phyloP scores from a whole-genome alignment of 2,888 invertebrate species.

The Drosophila siamana region DNA sequence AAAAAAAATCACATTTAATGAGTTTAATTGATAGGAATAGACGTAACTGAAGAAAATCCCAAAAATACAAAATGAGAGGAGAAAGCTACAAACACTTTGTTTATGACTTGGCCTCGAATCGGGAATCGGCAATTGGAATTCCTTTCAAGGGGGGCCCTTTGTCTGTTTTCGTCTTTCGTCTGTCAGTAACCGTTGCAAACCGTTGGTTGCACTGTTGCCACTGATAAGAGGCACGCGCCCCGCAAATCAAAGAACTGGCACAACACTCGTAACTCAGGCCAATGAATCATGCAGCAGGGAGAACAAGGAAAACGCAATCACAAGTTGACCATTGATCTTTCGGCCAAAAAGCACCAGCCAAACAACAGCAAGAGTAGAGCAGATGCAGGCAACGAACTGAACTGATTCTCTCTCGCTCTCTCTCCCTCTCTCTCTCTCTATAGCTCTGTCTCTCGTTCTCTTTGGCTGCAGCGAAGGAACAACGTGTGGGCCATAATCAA shows the following conservation, averaged over 20 bases:
- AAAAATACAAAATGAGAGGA: constrained; percentile 44
- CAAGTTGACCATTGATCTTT: constrained; percentile 76
- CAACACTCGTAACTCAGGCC: constrained; percentile 64
- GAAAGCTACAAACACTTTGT: constrained; percentile 60
- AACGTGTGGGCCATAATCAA: constrained; percentile 61
- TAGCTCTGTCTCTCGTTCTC: not conserved
- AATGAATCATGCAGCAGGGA: constrained; percentile 68
- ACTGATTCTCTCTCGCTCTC: constrained; percentile 4
- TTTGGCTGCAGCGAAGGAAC: constrained; percentile 17
- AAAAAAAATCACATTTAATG: constrained; percentile 66
- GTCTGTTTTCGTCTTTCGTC: constrained; percentile 22
- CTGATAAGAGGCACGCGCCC: constrained; percentile 74
- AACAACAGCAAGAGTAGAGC: constrained; percentile 19
- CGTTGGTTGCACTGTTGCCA: constrained; percentile 49
- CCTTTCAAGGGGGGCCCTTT: constrained; percentile 26
- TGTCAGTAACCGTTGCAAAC: constrained; percentile 71
- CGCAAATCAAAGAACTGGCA: constrained; percentile 72
- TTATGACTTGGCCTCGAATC: constrained; percentile 45
- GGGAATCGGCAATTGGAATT: constrained; percentile 42
- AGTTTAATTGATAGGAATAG: constrained; percentile 77
- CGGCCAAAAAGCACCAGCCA: constrained; percentile 19
- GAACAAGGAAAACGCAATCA: constrained; percentile 59
- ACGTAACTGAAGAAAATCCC: constrained; percentile 6
- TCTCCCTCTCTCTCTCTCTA: not conserved
- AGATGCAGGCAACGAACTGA: constrained; percentile 30